Evolutionary conservation across 2,113 vertebrate species (phyloP).

Genomic region (Phaetusa simplex): DNA sequence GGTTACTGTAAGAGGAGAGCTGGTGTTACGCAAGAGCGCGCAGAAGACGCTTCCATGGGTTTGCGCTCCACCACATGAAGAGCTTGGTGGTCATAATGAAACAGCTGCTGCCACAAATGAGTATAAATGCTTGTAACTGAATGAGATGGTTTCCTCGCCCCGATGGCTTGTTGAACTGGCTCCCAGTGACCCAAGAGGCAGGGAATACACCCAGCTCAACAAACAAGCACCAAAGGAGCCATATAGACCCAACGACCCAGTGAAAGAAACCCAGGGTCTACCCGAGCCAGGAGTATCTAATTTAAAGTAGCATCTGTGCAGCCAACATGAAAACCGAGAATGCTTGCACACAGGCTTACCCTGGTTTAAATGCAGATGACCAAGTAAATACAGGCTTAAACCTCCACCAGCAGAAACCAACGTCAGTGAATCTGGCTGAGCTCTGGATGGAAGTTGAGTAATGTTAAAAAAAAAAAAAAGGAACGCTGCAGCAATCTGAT

Average conservation of each 20-base stretch:
- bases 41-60: background rate
- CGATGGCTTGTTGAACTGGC: background rate
- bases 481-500: background rate
- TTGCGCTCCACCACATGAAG: constrained; percentile 10
- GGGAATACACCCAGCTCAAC: accelerated
- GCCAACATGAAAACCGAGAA: background rate
- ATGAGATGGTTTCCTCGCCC: background rate
- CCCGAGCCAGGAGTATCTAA: background rate
- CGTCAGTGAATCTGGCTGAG: background rate
- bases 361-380: background rate
- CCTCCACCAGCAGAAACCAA: background rate
- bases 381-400: background rate
- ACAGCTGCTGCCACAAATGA: constrained; percentile 21
- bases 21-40: background rate
- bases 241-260: background rate
- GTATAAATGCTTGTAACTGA: background rate
- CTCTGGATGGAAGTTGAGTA: background rate
- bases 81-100: background rate
- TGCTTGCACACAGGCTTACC: background rate
- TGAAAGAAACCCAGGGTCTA: background rate
- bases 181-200: background rate
- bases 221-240: background rate
- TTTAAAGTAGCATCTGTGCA: background rate
- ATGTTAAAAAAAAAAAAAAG: background rate
- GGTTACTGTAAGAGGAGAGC: constrained; percentile 8